These are phyloP conservation scores for Fratercula arctica DNA, from an alignment of 2,797 vertebrate species.

Conservation along the genomic window DNA sequence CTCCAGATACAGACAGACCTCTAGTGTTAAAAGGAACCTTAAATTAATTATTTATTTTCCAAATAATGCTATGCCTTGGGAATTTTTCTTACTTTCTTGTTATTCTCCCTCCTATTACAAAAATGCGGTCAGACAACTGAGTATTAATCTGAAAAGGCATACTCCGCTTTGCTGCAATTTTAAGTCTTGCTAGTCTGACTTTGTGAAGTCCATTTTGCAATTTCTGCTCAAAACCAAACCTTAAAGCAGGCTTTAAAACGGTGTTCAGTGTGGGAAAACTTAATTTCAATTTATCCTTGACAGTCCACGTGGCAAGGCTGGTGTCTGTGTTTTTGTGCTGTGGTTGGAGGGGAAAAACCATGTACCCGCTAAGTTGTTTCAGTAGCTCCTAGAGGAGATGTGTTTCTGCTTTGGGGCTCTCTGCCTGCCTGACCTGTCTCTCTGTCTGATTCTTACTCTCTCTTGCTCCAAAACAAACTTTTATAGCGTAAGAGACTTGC, in stretches of 20 bases:
- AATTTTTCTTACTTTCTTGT: neutral
- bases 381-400: neutral
- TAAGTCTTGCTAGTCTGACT: neutral
- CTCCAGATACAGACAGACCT: neutral
- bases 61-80: neutral
- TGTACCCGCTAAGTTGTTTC: fast-evolving
- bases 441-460: neutral
- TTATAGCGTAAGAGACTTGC: neutral
- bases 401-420: neutral
- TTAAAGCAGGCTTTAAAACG: neutral
- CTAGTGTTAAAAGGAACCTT: neutral
- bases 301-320: neutral
- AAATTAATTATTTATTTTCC: neutral
- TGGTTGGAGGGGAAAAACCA: neutral
- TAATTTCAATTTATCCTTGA: neutral
- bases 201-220: neutral
- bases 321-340: neutral
- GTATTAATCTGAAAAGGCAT: neutral
- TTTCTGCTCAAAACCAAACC: neutral
- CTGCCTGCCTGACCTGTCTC: neutral
- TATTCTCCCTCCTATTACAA: neutral
- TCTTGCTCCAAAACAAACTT: neutral
- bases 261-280: neutral
- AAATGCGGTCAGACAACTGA: neutral
- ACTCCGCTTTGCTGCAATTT: neutral